Base-by-base conservation (phyloP, 2,113 vertebrate species). In the Pheucticus melanocephalus region DNA sequence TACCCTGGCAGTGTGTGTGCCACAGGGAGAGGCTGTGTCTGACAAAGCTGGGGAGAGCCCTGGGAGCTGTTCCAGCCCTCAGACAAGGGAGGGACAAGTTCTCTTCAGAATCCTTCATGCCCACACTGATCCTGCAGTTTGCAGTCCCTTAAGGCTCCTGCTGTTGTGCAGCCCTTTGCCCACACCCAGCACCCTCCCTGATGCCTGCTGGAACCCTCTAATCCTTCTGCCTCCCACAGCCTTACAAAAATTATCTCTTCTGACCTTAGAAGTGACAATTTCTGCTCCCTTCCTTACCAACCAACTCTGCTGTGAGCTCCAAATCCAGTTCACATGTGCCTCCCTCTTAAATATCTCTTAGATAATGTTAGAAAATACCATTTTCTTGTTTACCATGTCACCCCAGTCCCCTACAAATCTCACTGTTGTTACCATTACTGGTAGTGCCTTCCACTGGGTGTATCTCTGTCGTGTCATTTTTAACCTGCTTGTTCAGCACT, bases 81-180 rank as follows among this genome's bases (percentile, higher is more conserved):
- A 45, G 42, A 23, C n/a, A 31, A 33, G 13, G 35, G n/a, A 57
- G 40, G 51, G 51, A 57, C 59, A 57, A 3, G 1, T 17, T 42
- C 37, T 15, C 23, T 4, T 24, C 10, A 4, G 3, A 60, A n/a
- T 21, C 23, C 24, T 63, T 35, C 35, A 2, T 5, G 21, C 42
- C 35, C 16, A 0, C 0, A 3, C 33, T 50, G 14, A 31, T 35
- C 39, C 24, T 11, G 19, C 30, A 37, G 31, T 57, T 31, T 2
- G 11, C 28, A 54, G 22, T 48, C 31, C 44, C 31, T 14, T 27
- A 13, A 69, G 54, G 60, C 33, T 86, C 53, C 48, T 71, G n/a
- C 53, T 77, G 27, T 9, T 56, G 45, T 61, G 28, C 45, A 56
- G 61, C 37, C 28, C 30, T 71, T 71, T 66, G 37, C 39, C 48